These are phyloP conservation scores for Auanema sp. DNA, from an alignment of 2,888 invertebrate genomes.

Conservation along the genomic window DNA sequence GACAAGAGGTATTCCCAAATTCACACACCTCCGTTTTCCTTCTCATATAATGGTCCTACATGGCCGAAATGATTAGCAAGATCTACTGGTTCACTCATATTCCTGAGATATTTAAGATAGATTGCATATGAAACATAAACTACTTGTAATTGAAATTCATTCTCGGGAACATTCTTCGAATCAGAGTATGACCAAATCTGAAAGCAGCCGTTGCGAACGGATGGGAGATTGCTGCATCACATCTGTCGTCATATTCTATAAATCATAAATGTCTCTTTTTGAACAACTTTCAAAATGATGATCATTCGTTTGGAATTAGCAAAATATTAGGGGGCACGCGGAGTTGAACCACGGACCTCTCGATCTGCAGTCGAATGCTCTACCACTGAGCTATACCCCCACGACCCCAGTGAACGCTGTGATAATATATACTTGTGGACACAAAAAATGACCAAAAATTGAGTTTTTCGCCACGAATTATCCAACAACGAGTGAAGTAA, in stretches of 20 bases:
- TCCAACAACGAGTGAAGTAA: no score
- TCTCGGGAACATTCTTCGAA: conserved; percentile 78
- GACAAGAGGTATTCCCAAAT: not conserved
- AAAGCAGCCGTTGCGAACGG: conserved; percentile 81
- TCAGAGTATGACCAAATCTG: conserved; percentile 73
- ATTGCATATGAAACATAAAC: not conserved
- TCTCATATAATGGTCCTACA: conserved; percentile 60
- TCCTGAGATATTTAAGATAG: conserved; percentile 19
- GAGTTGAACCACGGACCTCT: conserved; percentile 62
- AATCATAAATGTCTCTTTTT: not conserved
- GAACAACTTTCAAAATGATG: not conserved
- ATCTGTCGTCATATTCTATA: conserved; percentile 70
- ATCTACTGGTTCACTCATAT: conserved; percentile 58
- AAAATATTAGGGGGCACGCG: conserved; percentile 46
- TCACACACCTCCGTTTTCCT: conserved; percentile 46
- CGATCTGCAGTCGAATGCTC: conserved; percentile 64
- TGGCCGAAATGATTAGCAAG: conserved; percentile 58
- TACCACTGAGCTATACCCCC: conserved; percentile 62
- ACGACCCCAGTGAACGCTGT: not conserved
- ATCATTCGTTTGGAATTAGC: not conserved
- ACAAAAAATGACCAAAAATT: not conserved
- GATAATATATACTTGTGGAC: not conserved
- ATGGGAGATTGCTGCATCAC: conserved; percentile 81
- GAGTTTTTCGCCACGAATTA: not conserved
- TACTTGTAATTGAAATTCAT: conserved; percentile 54